Conservation (phyloP, 2,113 vertebrate species). For the Crotalus viridis region DNA sequence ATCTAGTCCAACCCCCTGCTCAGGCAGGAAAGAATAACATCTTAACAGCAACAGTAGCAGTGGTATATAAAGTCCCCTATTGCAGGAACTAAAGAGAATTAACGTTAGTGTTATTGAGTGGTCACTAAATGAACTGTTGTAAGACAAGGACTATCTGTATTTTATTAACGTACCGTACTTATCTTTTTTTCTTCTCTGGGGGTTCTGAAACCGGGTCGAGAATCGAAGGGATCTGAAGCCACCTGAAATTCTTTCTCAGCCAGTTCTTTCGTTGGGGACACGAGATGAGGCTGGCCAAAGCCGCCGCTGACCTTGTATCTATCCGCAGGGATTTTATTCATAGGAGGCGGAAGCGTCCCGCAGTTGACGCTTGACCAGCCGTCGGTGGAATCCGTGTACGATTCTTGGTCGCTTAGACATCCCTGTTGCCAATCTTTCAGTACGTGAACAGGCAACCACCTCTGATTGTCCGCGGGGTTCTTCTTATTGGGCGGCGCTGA, state of each 20-base stretch:
- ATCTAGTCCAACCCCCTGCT: too few relatives aligned
- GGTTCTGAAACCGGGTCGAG: constrained; percentile 76
- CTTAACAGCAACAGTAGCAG: too few relatives aligned
- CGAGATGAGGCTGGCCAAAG: constrained; percentile 73
- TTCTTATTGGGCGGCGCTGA: constrained; percentile 77
- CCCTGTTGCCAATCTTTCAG: constrained; percentile 89
- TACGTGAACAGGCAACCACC: constrained; percentile 92
- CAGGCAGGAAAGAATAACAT: too few relatives aligned
- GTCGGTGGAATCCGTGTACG: constrained; percentile 93
- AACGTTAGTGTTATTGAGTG: too few relatives aligned
- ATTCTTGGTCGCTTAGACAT: constrained; percentile 91
- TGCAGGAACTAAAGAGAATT: too few relatives aligned
- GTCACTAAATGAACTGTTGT: too few relatives aligned
- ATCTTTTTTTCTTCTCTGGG: constrained; percentile 86
- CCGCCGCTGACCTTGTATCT: constrained; percentile 87
- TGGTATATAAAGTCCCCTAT: too few relatives aligned
- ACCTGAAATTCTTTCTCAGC: constrained; percentile 86
- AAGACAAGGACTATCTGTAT: background rate
- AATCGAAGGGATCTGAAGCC: constrained; percentile 71
- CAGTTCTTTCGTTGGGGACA: constrained; percentile 85
- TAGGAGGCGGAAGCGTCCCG: constrained; percentile 93
- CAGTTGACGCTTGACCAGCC: constrained; percentile 97
- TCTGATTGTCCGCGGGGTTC: constrained; percentile 68
- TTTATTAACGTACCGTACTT: constrained; percentile 66
- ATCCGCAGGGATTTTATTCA: constrained; percentile 97